phyloP scores from a whole-genome alignment of 2,888 invertebrate genomes.

The Nephrotoma guestfalica region DNA sequence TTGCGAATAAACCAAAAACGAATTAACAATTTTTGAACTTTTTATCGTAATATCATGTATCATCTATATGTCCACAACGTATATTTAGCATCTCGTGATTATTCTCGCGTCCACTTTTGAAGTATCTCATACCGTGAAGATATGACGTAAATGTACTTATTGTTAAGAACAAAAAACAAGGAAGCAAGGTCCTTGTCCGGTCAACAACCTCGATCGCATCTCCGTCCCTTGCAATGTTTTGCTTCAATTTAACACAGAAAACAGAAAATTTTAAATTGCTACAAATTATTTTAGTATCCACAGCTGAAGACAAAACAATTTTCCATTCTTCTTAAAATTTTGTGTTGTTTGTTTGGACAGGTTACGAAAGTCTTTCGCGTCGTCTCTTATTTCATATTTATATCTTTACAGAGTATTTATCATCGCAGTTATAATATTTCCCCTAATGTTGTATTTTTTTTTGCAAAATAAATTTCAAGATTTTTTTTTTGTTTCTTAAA shows the following conservation, averaged over 20 bases:
- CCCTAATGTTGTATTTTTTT: no score
- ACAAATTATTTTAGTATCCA: not conserved
- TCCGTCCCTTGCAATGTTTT: not conserved
- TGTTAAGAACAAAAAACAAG: not conserved
- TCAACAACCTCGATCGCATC: not conserved
- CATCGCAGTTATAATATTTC: no score
- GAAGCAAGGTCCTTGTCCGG: slow-evolving; percentile 8
- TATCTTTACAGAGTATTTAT: not conserved
- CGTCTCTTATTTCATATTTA: not conserved
- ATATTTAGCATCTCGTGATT: not conserved
- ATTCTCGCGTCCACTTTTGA: not conserved
- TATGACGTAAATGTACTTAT: not conserved
- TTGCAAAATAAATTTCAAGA: no score
- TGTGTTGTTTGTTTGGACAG: not conserved
- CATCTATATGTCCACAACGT: not conserved
- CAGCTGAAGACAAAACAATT: not conserved
- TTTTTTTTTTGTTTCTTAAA: no score
- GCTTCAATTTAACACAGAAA: not conserved
- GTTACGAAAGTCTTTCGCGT: not conserved
- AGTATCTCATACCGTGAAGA: not conserved
- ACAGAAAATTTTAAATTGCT: not conserved
- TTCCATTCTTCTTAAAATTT: not conserved
- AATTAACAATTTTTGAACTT: not conserved
- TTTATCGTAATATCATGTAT: not conserved
- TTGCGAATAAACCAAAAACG: not conserved